phyloP scores from a whole-genome alignment of 2,888 invertebrate species.

The Conus canariensis region DNA sequence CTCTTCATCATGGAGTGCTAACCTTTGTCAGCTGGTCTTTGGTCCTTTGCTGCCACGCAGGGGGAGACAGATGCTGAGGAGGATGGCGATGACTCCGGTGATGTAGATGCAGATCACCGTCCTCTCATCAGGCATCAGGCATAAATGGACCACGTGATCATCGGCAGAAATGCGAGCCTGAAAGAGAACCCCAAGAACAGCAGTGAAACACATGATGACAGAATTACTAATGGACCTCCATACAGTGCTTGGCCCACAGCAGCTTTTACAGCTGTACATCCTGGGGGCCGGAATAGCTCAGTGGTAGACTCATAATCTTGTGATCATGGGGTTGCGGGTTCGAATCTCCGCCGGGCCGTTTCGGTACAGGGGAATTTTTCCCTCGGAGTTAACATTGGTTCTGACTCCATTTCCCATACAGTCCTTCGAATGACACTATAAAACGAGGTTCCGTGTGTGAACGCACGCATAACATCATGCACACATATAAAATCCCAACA shows the following conservation, averaged over 20 bases:
- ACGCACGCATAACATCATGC: no score
- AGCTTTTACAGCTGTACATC: neutral
- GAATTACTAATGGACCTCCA: no score
- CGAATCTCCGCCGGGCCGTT: no score
- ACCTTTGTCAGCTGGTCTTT: slow-evolving; percentile 35
- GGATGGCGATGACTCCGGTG: slow-evolving; percentile 66
- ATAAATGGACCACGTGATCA: slow-evolving; percentile 87
- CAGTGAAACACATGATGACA: neutral
- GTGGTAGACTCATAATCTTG: no score
- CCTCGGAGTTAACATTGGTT: no score
- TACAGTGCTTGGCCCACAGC: neutral
- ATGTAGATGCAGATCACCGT: slow-evolving; percentile 86
- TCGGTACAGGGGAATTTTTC: no score
- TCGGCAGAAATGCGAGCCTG: slow-evolving; percentile 88
- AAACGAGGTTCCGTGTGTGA: no score
- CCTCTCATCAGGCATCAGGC: slow-evolving; percentile 89
- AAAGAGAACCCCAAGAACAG: slow-evolving; percentile 66
- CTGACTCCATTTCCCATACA: no score
- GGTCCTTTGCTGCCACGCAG: slow-evolving; percentile 6
- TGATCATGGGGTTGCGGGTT: no score
- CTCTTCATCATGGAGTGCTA: neutral
- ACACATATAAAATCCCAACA: no score
- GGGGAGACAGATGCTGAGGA: slow-evolving; percentile 54
- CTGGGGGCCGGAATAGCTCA: no score
- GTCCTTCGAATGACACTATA: no score